Evolutionary conservation across 2,888 invertebrate genomes (phyloP).

Genomic region (Gasteruption jaculator): DNA sequence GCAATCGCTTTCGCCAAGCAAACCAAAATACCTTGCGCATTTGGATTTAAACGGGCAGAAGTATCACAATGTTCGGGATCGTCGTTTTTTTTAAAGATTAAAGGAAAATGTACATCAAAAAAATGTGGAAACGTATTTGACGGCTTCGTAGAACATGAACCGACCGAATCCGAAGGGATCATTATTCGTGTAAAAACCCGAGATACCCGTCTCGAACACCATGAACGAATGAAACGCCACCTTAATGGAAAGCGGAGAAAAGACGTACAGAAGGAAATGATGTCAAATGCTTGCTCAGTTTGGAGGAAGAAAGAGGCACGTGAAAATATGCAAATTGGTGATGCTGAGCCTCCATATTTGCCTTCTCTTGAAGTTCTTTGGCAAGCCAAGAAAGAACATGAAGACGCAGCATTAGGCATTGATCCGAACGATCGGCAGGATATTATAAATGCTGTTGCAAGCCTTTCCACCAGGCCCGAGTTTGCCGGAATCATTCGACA

Average conservation of each 20-base stretch:
- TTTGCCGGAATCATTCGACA: slow-evolving; percentile 18
- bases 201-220: slow-evolving; percentile 10
- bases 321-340: slow-evolving; percentile 16
- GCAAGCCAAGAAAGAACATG: slow-evolving; percentile 17
- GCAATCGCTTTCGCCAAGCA: slow-evolving; percentile 11
- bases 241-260: slow-evolving; percentile 14
- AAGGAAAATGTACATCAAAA: slow-evolving; percentile 15
- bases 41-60: slow-evolving; percentile 13
- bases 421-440: slow-evolving; percentile 10
- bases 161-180: slow-evolving; percentile 7
- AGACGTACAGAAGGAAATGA: slow-evolving; percentile 13
- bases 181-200: slow-evolving; percentile 7
- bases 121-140: slow-evolving; percentile 15
- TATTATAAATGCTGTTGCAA: slow-evolving; percentile 16
- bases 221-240: slow-evolving; percentile 17
- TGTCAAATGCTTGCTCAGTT: slow-evolving; percentile 12
- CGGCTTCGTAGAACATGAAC: too few relatives aligned
- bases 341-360: slow-evolving; percentile 16
- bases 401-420: slow-evolving; percentile 14
- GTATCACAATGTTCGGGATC: slow-evolving; percentile 6
- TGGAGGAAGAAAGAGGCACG: slow-evolving; percentile 14
- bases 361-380: slow-evolving; percentile 8
- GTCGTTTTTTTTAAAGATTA: slow-evolving; percentile 7
- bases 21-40: slow-evolving; percentile 17
- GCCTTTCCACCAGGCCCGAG: slow-evolving; percentile 12